phyloP scores from a whole-genome alignment of 2,888 invertebrate genomes.

The Luperina nickerlii region DNA sequence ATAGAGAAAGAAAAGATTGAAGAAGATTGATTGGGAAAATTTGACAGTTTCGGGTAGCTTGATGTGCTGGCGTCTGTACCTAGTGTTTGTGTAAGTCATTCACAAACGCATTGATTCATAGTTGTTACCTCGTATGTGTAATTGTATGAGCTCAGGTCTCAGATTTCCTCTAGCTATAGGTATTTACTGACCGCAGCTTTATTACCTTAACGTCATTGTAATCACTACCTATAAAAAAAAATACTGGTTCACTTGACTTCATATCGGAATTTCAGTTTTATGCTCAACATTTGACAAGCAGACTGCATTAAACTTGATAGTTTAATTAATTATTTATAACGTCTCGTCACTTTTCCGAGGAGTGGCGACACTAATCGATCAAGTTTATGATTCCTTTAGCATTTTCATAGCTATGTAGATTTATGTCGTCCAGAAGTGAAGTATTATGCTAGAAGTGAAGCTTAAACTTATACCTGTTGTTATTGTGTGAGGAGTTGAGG shows the following conservation, averaged over 20 bases:
- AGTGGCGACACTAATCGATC: slow-evolving; percentile 50
- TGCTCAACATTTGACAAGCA: slow-evolving; percentile 29
- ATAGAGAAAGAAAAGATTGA: too few relatives aligned
- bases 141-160: slow-evolving; percentile 59
- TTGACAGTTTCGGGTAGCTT: too few relatives aligned
- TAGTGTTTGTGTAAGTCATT: slow-evolving; percentile 64
- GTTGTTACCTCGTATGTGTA: slow-evolving; percentile 52
- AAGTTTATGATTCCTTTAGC: slow-evolving; percentile 27
- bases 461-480: slow-evolving; percentile 59
- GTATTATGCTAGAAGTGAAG: slow-evolving; percentile 6
- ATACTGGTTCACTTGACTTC: slow-evolving; percentile 17
- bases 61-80: not conserved
- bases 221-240: slow-evolving; percentile 33
- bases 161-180: slow-evolving; percentile 53
- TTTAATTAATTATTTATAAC: slow-evolving; percentile 56
- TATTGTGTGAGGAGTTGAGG: slow-evolving; percentile 67
- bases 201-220: slow-evolving; percentile 57
- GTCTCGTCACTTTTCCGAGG: slow-evolving; percentile 49
- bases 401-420: slow-evolving; percentile 18
- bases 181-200: slow-evolving; percentile 53
- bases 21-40: too few relatives aligned
- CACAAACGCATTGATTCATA: slow-evolving; percentile 59
- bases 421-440: slow-evolving; percentile 1
- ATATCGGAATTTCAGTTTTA: slow-evolving; percentile 34
- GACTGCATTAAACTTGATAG: slow-evolving; percentile 51